Evolutionary conservation across 1,140 invertebrate genomes (phyloP).

Genomic region (Zaprionus ghesquierei): DNA sequence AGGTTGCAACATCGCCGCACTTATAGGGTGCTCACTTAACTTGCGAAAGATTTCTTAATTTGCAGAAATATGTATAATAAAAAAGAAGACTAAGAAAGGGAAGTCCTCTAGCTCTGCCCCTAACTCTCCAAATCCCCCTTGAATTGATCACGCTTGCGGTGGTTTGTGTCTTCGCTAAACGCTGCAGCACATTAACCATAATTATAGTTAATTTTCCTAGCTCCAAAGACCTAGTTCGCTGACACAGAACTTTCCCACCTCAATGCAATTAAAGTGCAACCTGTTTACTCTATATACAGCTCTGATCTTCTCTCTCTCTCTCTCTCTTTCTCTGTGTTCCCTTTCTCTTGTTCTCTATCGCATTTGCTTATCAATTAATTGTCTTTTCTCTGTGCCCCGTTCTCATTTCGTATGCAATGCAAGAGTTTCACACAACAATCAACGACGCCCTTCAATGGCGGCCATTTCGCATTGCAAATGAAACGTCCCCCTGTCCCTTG

Average conservation of each 20-base stretch:
- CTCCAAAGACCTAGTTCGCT: slow-evolving; percentile 20
- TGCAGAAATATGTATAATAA: not conserved
- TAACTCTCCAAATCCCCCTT: no score
- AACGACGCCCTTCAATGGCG: slow-evolving; percentile 55
- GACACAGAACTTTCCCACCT: slow-evolving; percentile 5
- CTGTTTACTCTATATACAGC: not conserved
- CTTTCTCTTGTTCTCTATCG: slow-evolving; percentile 12
- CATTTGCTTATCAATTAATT: slow-evolving; percentile 44
- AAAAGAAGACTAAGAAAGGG: not conserved
- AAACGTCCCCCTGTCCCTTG: slow-evolving; percentile 21
- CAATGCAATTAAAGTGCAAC: slow-evolving; percentile 4
- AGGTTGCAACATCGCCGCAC: slow-evolving; percentile 21
- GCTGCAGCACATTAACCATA: not conserved
- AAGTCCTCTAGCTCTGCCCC: not conserved
- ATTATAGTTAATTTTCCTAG: slow-evolving; percentile 6
- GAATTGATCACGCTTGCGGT: not conserved
- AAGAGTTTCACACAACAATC: slow-evolving; percentile 68
- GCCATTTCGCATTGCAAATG: slow-evolving; percentile 55
- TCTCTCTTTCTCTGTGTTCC: slow-evolving; percentile 13
- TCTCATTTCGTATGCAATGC: slow-evolving; percentile 64
- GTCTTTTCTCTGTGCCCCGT: not conserved
- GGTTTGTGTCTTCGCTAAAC: slow-evolving; percentile 15
- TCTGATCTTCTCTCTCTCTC: slow-evolving; percentile 7
- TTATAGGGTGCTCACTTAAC: not conserved
- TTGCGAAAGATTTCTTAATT: slow-evolving; percentile 14